Conservation (phyloP, 2,888 invertebrate genomes). For the Acleris emargana region DNA sequence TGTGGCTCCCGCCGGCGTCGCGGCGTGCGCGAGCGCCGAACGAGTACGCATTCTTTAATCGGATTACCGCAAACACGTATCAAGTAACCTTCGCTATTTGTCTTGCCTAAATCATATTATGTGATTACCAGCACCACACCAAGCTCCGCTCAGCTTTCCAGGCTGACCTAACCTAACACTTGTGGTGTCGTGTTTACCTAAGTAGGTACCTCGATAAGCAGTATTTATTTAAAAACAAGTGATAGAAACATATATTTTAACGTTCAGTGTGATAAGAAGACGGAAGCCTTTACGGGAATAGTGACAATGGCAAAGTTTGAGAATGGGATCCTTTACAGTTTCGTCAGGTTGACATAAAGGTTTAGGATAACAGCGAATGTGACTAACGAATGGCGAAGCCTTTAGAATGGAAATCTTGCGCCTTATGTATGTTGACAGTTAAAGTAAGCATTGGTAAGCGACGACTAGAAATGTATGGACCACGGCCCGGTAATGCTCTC, state of each 20-base stretch:
- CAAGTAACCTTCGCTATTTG: conserved; percentile 13
- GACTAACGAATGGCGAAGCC: background rate
- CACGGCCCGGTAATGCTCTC: conserved; percentile 33
- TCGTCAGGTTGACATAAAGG: no score
- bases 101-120: conserved; percentile 15
- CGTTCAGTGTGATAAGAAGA: background rate
- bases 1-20: conserved; percentile 52
- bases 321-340: no score
- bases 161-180: no score
- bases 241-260: background rate
- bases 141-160: background rate
- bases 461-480: conserved; percentile 1
- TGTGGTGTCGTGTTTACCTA: no score
- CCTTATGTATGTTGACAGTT: background rate
- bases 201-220: background rate
- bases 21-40: conserved; percentile 43
- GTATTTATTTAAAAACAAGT: conserved; percentile 3
- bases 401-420: background rate
- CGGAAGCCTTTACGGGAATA: no score
- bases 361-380: background rate
- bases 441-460: background rate
- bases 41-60: conserved; percentile 44
- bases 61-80: conserved; percentile 40
- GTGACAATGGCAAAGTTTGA: no score
- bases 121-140: background rate